Percentiles rank a stretch among this genome's conserved stretches.
These are phyloP conservation scores for Saimiri boliviensis DNA, from an alignment of 2,113 vertebrate species.

Conservation along the genomic window DNA sequence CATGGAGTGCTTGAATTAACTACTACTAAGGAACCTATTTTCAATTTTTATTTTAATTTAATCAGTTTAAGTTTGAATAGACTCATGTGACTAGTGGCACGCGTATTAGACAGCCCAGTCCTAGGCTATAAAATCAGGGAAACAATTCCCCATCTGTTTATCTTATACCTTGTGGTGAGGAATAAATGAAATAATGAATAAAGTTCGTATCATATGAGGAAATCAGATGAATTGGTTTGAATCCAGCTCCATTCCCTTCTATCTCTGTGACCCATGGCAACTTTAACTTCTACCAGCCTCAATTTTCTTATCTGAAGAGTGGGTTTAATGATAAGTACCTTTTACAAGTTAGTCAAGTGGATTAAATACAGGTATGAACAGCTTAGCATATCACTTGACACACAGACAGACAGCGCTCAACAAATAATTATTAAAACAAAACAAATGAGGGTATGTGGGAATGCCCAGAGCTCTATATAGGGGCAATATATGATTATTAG, in stretches of 20 bases:
- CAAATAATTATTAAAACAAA: background rate
- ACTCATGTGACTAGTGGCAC: background rate
- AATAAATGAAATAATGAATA: background rate
- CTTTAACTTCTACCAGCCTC: background rate
- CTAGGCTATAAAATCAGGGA: background rate
- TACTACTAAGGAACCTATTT: background rate
- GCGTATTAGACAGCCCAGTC: background rate
- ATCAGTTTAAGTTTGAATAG: background rate
- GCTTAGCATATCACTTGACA: background rate
- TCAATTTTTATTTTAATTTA: conserved; percentile 4
- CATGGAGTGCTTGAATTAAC: background rate
- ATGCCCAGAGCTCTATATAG: background rate
- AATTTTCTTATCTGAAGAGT: conserved; percentile 5
- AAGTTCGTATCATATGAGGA: background rate
- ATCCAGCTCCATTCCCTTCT: background rate
- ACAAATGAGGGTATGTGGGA: background rate
- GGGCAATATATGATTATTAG: background rate
- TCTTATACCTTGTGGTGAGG: background rate
- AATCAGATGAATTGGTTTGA: background rate
- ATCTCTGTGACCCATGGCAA: background rate
- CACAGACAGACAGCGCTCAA: background rate
- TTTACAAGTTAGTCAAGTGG: background rate
- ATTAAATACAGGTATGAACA: background rate
- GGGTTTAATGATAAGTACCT: background rate
- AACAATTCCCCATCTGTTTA: background rate